phyloP scores from a whole-genome alignment of 2,113 vertebrate genomes.

The Ctenodactylus gundi region DNA sequence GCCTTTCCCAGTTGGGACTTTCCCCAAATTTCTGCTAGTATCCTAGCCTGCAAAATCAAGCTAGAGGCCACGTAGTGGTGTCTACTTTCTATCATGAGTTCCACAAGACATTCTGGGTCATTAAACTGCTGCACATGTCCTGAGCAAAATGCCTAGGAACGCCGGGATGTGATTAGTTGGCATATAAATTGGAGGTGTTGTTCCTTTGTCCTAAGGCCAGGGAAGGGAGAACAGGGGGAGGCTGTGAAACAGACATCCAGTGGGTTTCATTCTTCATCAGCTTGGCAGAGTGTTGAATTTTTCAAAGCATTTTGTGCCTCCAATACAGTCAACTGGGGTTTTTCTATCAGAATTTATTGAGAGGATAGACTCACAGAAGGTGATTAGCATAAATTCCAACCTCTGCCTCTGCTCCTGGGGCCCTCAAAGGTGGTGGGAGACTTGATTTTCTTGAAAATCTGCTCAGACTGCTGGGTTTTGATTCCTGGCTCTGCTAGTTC shows the following conservation, averaged over 20 bases:
- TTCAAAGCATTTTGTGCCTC: not conserved
- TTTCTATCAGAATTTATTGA: constrained; percentile 55
- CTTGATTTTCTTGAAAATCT: not conserved
- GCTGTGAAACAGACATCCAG: not conserved
- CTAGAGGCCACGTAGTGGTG: not conserved
- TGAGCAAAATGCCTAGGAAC: not conserved
- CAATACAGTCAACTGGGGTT: not conserved
- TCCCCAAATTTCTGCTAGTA: not conserved
- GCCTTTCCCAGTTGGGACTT: not conserved
- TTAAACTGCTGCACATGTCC: not conserved
- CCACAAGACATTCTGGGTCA: not conserved
- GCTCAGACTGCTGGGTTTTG: not conserved
- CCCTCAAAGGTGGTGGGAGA: not conserved
- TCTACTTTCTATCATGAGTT: not conserved
- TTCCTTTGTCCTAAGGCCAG: not conserved
- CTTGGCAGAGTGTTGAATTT: not conserved
- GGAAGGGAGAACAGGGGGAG: not conserved
- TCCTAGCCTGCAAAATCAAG: not conserved
- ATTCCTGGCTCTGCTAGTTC: not conserved
- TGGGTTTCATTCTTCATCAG: not conserved
- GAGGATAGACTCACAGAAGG: not conserved
- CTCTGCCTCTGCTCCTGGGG: constrained; percentile 14
- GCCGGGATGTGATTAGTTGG: not conserved
- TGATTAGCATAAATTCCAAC: constrained; percentile 55
- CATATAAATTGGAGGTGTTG: not conserved